Percentiles rank a stretch among this genome's conserved stretches.
These are phyloP conservation scores for Helogale parvula DNA, from an alignment of 2,113 vertebrate species.

Conservation along the genomic window DNA sequence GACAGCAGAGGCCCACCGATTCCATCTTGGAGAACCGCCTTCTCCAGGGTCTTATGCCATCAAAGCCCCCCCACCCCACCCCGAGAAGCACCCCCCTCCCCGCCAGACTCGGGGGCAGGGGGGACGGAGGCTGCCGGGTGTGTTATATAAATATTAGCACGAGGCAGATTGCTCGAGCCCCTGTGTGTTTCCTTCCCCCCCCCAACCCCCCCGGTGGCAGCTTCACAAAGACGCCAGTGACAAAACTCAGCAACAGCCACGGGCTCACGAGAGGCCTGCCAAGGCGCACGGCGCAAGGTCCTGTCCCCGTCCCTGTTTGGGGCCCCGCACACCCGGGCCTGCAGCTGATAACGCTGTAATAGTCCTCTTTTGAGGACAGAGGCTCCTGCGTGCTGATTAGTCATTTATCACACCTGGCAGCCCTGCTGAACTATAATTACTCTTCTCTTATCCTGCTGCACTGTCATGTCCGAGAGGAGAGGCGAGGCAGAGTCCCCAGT, in stretches of 20 bases:
- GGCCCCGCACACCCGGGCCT: conserved; percentile 87
- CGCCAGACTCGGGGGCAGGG: background rate
- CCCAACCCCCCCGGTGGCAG: conserved; percentile 67
- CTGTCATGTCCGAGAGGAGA: conserved; percentile 97
- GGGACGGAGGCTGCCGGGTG: background rate
- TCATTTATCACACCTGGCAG: conserved; percentile 99
- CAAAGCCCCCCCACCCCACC: background rate
- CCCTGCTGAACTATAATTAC: conserved; percentile 99
- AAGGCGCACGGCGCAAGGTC: conserved; percentile 87
- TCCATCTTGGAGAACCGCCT: fast-evolving
- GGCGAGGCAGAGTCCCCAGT: conserved; percentile 87
- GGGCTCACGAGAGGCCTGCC: conserved; percentile 77
- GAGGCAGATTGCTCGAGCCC: background rate
- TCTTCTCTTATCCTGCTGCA: conserved; percentile 98
- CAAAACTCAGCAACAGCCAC: conserved; percentile 55
- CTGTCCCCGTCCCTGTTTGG: conserved; percentile 87
- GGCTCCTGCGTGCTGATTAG: conserved; percentile 98
- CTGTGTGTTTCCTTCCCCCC: background rate
- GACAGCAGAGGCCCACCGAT: background rate
- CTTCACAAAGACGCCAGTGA: conserved; percentile 82
- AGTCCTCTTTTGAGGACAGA: conserved; percentile 97
- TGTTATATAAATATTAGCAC: conserved; percentile 45
- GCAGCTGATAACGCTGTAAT: conserved; percentile 99
- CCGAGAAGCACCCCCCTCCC: background rate
- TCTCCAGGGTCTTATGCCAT: background rate